Evolutionary conservation across 2,888 invertebrate genomes (phyloP), one percentile per base, ranked within the genome.

Genomic region (Drosophila koepferae): DNA sequence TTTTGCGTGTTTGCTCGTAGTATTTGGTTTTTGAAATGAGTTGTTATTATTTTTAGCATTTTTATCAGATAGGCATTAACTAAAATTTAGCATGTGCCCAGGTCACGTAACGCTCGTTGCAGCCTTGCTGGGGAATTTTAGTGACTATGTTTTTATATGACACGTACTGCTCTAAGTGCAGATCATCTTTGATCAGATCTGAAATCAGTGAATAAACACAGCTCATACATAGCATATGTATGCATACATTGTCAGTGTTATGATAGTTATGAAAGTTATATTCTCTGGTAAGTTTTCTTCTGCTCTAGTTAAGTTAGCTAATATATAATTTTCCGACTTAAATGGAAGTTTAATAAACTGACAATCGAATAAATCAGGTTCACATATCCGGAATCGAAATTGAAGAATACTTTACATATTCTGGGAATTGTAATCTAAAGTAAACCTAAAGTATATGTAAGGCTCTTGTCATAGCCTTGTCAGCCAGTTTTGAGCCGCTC

Each of bases 1-100:
- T 55, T 56, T 78, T 53, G 79, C 87, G 70, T 84, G 87, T 66
- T 58, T 64, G 62, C 69, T 70, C 58, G 73, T 70, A 65, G 68
- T 80, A 71, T 65, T 76, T 68, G 41, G 54, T 43, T 48, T 60
- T 69, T 67, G 14, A 67, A 51, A 40, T 65, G 49, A 66, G 56
- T 59, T 72, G 59, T 62, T 72, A 61, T 70, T 62, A 62, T 65
- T 60, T 67, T 74, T 72, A 75, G 59, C 16, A 44, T 31, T 74
- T 75, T 87, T 68, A 78, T 78, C 78, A 76, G 77, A 68, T 77
- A 66, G 61, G 43, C 65, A 74, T 60, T 56, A 79, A 58, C 53
- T 74, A 46, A 49, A 73, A 41, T 54, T 28, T 38, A 16, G 43
- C 62, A 72, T 73, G 59, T 46, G 55, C 48, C 14, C 41, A 20